These are phyloP conservation scores for Bucorvus abyssinicus DNA, from an alignment of 2,797 vertebrate species.

Conservation along the genomic window DNA sequence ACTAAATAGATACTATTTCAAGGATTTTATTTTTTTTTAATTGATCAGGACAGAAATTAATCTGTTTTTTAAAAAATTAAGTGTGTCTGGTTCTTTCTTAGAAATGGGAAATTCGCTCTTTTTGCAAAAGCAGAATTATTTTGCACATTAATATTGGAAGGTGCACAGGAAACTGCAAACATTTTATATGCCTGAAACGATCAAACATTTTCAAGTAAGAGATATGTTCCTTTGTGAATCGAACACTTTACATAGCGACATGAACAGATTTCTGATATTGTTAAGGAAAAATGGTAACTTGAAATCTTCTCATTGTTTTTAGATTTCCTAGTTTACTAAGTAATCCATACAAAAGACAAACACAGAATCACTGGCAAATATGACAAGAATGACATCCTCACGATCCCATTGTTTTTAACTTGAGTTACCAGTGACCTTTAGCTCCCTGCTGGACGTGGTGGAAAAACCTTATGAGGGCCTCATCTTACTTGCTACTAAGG, in stretches of 20 bases:
- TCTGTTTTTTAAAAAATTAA: background rate
- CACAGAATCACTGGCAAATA: slow-evolving; percentile 56
- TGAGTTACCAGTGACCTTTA: slow-evolving; percentile 67
- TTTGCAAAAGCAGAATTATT: background rate
- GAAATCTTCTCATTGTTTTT: slow-evolving; percentile 15
- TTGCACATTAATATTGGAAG: background rate
- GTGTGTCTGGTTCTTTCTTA: background rate
- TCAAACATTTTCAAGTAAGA: background rate
- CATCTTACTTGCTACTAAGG: slow-evolving; percentile 44
- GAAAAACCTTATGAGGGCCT: slow-evolving; percentile 61
- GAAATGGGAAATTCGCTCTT: background rate
- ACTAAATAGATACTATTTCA: background rate
- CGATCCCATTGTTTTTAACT: slow-evolving; percentile 67
- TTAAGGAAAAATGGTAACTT: background rate
- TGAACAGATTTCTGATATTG: background rate
- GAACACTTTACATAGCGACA: background rate
- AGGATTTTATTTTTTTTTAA: background rate
- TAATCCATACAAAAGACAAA: slow-evolving; percentile 63
- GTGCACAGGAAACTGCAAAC: background rate
- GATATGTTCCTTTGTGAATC: background rate
- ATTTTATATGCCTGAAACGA: background rate
- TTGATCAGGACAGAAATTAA: background rate
- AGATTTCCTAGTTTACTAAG: slow-evolving; percentile 57
- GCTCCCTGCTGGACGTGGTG: slow-evolving; percentile 58
- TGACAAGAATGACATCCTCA: slow-evolving; percentile 57